These are phyloP conservation scores for Ophiodon elongatus DNA, from an alignment of 2,113 vertebrate species.

Conservation along the genomic window DNA sequence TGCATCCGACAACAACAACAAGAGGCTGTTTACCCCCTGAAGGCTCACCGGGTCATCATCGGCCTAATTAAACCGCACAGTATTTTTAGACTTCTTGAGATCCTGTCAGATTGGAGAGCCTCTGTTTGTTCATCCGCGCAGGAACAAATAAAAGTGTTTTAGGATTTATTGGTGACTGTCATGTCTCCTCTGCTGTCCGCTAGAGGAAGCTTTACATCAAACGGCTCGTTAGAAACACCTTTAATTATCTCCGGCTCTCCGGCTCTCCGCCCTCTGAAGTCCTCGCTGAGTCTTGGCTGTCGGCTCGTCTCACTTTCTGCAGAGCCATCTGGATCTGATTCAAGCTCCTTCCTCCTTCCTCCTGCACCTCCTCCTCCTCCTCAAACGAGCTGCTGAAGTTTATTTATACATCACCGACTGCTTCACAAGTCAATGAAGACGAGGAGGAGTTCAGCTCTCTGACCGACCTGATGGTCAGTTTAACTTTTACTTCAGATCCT, in stretches of 20 bases:
- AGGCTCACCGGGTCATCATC: conserved; percentile 69
- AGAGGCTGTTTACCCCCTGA: conserved; percentile 59
- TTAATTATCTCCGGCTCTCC: too few relatives aligned
- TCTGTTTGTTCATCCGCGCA: conserved; percentile 62
- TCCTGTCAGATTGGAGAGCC: conserved; percentile 56
- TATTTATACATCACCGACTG: conserved; percentile 23
- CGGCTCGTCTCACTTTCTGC: conserved; percentile 39
- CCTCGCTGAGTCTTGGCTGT: conserved; percentile 46
- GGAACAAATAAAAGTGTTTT: conserved; percentile 79
- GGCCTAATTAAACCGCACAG: conserved; percentile 78
- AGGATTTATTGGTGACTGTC: conserved; percentile 79
- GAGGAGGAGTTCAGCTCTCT: background rate
- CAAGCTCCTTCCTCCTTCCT: conserved; percentile 49
- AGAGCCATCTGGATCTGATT: conserved; percentile 49
- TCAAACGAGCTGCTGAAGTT: conserved; percentile 48
- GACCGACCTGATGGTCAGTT: background rate
- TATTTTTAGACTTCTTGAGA: conserved; percentile 71
- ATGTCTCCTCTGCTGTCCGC: conserved; percentile 67
- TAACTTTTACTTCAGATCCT: background rate
- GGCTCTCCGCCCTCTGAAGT: conserved; percentile 63
- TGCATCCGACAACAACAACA: conserved; percentile 55
- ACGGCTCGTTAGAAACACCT: conserved; percentile 72
- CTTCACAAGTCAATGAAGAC: background rate
- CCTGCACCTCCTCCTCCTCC: conserved; percentile 20
- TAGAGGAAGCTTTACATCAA: conserved; percentile 76